Conservation (phyloP, 2,888 invertebrate genomes). For the Pristionchus maxplancki region DNA sequence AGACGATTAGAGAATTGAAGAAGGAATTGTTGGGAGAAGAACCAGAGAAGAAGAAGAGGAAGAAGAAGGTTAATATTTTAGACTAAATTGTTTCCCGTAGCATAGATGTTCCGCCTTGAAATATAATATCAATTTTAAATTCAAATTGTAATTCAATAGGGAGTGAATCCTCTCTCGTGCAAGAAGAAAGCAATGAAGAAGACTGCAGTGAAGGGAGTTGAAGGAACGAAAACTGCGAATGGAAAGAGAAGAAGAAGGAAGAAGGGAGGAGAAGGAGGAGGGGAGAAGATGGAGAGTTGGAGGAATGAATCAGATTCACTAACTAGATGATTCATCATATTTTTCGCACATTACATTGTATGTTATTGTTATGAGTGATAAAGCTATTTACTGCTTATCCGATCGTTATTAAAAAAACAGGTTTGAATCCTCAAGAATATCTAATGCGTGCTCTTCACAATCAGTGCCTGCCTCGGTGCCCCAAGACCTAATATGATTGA, state of each 20-base stretch:
- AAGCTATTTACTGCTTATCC: neutral
- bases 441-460: too few relatives aligned
- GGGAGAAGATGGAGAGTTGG: conserved; percentile 26
- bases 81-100: too few relatives aligned
- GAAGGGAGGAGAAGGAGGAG: conserved; percentile 43
- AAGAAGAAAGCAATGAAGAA: conserved; percentile 48
- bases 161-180: conserved; percentile 47
- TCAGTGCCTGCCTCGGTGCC: too few relatives aligned
- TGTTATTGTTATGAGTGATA: conserved; percentile 32
- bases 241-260: conserved; percentile 51
- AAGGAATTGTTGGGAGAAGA: conserved; percentile 50
- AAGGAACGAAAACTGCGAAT: conserved; percentile 46
- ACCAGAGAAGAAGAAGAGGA: conserved; percentile 46
- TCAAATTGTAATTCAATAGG: neutral
- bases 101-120: too few relatives aligned
- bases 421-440: too few relatives aligned
- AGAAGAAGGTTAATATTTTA: conserved; percentile 21
- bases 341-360: neutral
- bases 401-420: too few relatives aligned
- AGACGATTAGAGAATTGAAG: conserved; percentile 48
- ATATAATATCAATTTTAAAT: neutral
- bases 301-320: neutral
- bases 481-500: too few relatives aligned
- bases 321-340: conserved; percentile 14
- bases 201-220: neutral